A percentile compares a stretch with the other conserved stretches of the same genome.
phyloP scores from a whole-genome alignment of 2,888 invertebrate species.

The Temnothorax unifasciatus region DNA sequence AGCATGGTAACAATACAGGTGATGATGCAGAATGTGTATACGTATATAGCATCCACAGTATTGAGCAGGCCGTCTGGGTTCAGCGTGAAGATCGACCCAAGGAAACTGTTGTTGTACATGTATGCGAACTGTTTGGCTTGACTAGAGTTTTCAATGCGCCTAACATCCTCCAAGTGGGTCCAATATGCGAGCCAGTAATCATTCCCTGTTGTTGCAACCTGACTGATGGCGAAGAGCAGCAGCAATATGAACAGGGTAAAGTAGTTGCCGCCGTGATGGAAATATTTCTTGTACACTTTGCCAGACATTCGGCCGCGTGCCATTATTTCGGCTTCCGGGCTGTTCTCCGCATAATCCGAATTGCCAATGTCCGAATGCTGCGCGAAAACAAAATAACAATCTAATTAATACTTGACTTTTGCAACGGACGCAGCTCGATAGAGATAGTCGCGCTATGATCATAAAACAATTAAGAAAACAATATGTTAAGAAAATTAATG shows the following conservation, averaged over 20 bases:
- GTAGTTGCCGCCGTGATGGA: conserved; percentile 88
- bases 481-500: background rate
- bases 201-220: conserved; percentile 89
- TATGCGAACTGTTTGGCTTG: conserved; percentile 16
- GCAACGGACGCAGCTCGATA: background rate
- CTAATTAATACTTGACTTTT: background rate
- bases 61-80: conserved; percentile 76
- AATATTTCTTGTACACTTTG: conserved; percentile 86
- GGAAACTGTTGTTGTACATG: conserved; percentile 66
- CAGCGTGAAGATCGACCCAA: conserved; percentile 67
- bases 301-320: conserved; percentile 85
- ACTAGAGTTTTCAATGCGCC: conserved; percentile 34
- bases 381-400: background rate
- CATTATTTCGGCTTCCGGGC: conserved; percentile 78
- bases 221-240: conserved; percentile 88
- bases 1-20: conserved; percentile 84
- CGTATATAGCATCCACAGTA: conserved; percentile 78
- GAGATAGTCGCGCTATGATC: background rate
- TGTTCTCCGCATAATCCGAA: conserved; percentile 9
- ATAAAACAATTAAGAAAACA: background rate
- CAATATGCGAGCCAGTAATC: conserved; percentile 93
- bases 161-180: conserved; percentile 83
- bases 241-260: conserved; percentile 87
- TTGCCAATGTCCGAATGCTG: conserved; percentile 70
- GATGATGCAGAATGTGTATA: conserved; percentile 84